Evolutionary conservation across 2,888 invertebrate species (phyloP).

Genomic region (Lasioglossum marginatum): DNA sequence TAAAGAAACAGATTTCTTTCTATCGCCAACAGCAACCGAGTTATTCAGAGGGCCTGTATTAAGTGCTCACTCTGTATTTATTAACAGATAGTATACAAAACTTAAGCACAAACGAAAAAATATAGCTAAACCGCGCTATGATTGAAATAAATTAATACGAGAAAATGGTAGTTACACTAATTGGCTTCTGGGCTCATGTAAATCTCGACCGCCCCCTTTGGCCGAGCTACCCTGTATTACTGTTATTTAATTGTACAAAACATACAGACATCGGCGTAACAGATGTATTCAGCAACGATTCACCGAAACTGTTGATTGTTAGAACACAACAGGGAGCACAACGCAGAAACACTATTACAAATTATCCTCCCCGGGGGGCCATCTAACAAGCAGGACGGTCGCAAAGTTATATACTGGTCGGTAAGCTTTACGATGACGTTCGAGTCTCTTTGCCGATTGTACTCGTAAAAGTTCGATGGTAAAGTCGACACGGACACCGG

Average conservation of each 20-base stretch:
- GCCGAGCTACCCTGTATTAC: background rate
- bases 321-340: background rate
- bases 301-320: background rate
- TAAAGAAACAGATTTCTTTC: too few relatives aligned
- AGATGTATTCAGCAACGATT: background rate
- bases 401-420: slow-evolving; percentile 37
- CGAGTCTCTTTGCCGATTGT: slow-evolving; percentile 21
- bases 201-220: background rate
- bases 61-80: too few relatives aligned
- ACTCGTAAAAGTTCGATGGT: slow-evolving; percentile 49
- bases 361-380: slow-evolving; percentile 32
- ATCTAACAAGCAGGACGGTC: slow-evolving; percentile 36
- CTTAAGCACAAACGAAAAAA: too few relatives aligned
- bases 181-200: background rate
- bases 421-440: slow-evolving; percentile 40
- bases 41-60: too few relatives aligned
- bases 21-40: too few relatives aligned
- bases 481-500: slow-evolving; percentile 31
- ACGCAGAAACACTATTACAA: slow-evolving; percentile 22
- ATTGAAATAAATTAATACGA: background rate
- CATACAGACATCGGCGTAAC: background rate
- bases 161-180: background rate
- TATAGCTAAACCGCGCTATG: background rate
- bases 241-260: background rate
- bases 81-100: too few relatives aligned